These are phyloP conservation scores for Myiopsitta monachus DNA, from an alignment of 2,113 vertebrate genomes.

Conservation along the genomic window DNA sequence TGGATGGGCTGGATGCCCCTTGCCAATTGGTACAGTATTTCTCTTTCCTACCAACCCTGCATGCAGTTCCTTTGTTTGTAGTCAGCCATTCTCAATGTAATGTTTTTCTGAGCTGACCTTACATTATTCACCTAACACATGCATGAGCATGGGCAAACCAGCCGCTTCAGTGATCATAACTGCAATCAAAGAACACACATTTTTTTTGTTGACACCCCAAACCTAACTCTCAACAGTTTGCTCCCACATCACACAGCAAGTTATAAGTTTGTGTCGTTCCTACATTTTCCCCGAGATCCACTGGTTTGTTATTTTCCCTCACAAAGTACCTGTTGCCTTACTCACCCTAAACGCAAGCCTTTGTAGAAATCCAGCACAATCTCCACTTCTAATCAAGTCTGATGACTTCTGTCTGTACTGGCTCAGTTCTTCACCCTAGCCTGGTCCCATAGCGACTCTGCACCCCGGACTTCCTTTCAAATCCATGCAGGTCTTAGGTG, in stretches of 20 bases:
- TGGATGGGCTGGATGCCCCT: slow-evolving; percentile 99
- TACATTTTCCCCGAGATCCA: slow-evolving; percentile 1
- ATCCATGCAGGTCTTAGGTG: background rate
- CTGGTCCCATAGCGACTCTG: background rate
- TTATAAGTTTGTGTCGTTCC: slow-evolving; percentile 39
- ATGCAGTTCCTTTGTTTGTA: slow-evolving; percentile 80
- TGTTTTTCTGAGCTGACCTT: slow-evolving; percentile 65
- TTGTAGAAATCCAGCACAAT: background rate
- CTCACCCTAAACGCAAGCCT: background rate
- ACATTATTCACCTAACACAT: slow-evolving; percentile 52
- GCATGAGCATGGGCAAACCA: slow-evolving; percentile 75
- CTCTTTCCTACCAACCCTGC: slow-evolving; percentile 91
- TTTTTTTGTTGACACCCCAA: background rate
- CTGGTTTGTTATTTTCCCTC: slow-evolving; percentile 18
- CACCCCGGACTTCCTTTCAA: background rate
- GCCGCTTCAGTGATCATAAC: slow-evolving; percentile 50
- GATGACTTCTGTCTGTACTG: background rate
- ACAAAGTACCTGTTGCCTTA: slow-evolving; percentile 49
- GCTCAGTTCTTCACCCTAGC: background rate
- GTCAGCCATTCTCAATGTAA: slow-evolving; percentile 65
- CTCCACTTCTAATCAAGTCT: slow-evolving; percentile 2
- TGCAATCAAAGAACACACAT: background rate
- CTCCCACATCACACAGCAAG: slow-evolving; percentile 2
- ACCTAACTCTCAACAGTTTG: slow-evolving; percentile 40
- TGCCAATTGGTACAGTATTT: slow-evolving; percentile 99